phyloP scores from a whole-genome alignment of 2,888 invertebrate genomes.

The Eudasyphora cyanicolor region DNA sequence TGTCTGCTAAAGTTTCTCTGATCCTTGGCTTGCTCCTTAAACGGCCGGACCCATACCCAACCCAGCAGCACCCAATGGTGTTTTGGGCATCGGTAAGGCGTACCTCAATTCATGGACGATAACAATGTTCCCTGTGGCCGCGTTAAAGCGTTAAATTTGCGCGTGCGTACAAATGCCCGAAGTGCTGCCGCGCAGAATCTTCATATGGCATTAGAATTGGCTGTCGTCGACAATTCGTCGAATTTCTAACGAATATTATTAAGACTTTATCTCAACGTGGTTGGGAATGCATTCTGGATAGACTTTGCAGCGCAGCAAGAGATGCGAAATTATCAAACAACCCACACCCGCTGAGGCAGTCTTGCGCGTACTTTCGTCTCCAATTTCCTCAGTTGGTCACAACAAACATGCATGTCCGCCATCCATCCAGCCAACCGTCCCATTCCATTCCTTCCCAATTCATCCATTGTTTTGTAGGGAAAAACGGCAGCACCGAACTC shows the following conservation, averaged over 20 bases:
- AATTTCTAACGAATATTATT: conserved; percentile 28
- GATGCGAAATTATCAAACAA: conserved; percentile 12
- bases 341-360: conserved; percentile 66
- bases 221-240: conserved; percentile 43
- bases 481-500: conserved; percentile 62
- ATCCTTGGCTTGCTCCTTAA: not conserved
- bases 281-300: not conserved
- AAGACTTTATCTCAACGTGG: not conserved
- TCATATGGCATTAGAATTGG: conserved; percentile 32
- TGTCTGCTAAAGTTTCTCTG: conserved; percentile 66
- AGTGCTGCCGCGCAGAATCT: conserved; percentile 21
- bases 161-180: conserved; percentile 61
- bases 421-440: not conserved
- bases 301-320: conserved; percentile 54
- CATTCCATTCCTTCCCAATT: too few species aligned
- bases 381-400: conserved; percentile 50
- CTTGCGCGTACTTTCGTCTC: conserved; percentile 55
- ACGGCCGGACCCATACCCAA: not conserved
- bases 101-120: conserved; percentile 51
- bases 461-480: conserved; percentile 36
- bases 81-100: conserved; percentile 48
- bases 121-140: not conserved
- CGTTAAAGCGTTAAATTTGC: conserved; percentile 62
- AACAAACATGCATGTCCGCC: too few species aligned
- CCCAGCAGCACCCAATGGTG: conserved; percentile 56